phyloP scores from a whole-genome alignment of 2,888 invertebrate species.

The Pristionchus exspectatus region DNA sequence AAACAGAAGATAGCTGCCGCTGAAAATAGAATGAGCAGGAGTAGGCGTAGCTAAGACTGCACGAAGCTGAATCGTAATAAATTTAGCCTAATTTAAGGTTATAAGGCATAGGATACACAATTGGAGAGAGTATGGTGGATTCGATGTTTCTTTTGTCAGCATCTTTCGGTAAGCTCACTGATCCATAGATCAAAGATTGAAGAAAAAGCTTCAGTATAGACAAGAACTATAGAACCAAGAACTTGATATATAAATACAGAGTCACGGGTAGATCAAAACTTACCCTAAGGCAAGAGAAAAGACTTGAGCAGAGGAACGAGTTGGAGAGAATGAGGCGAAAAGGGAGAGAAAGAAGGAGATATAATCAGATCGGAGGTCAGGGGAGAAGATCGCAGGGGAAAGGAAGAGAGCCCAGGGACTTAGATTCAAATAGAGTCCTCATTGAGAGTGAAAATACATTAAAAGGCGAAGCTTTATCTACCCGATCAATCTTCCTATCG shows the following conservation, averaged over 20 bases:
- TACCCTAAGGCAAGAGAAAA: not conserved
- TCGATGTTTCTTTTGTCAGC: too few relatives aligned
- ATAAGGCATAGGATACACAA: too few relatives aligned
- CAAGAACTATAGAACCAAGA: not conserved
- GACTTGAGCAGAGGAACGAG: constrained; percentile 28
- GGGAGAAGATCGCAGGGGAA: not conserved
- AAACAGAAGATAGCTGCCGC: too few relatives aligned
- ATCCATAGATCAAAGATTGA: not conserved
- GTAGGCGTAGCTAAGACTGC: too few relatives aligned
- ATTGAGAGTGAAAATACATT: not conserved
- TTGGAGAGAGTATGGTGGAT: too few relatives aligned
- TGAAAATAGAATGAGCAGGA: too few relatives aligned
- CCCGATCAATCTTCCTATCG: not conserved
- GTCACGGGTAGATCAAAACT: not conserved
- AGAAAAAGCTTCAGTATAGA: not conserved
- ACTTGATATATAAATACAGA: not conserved
- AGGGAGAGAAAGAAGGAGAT: constrained; percentile 44
- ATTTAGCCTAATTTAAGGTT: too few relatives aligned
- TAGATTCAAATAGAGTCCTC: not conserved
- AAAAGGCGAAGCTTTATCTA: not conserved
- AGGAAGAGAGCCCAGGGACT: not conserved
- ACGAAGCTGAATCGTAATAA: too few relatives aligned
- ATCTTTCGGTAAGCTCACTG: not conserved
- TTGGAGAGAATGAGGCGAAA: constrained; percentile 25
- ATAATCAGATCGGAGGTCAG: constrained; percentile 49